phyloP scores from a whole-genome alignment of 2,888 invertebrate species.

The Euproctis similis region DNA sequence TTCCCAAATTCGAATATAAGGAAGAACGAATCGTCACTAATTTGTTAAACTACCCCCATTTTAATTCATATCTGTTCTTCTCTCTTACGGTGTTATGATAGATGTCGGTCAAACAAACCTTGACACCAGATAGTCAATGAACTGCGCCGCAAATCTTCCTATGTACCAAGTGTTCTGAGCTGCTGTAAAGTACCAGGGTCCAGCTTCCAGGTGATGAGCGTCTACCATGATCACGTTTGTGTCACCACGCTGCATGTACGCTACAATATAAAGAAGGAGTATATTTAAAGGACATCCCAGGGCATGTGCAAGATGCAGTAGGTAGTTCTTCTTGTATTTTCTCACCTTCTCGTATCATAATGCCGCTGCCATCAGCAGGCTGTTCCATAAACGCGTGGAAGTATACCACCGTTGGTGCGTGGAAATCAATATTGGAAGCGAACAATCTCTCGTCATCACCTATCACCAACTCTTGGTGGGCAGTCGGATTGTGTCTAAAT shows the following conservation, averaged over 20 bases:
- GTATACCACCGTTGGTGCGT: constrained; percentile 73
- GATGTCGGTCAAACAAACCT: constrained; percentile 34
- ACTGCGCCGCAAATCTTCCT: constrained; percentile 73
- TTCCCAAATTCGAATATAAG: too few species aligned
- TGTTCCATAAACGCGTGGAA: constrained; percentile 80
- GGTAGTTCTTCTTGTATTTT: too few species aligned
- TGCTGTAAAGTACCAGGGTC: constrained; percentile 78
- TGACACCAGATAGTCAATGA: constrained; percentile 77
- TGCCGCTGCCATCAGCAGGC: constrained; percentile 70
- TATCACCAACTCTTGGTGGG: constrained; percentile 57
- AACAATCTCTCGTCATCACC: constrained; percentile 71
- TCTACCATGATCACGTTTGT: constrained; percentile 77
- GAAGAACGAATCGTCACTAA: too few species aligned
- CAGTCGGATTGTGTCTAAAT: constrained; percentile 75
- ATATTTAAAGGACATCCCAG: too few species aligned
- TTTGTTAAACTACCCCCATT: too few species aligned
- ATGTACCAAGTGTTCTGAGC: constrained; percentile 77
- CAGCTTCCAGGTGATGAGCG: constrained; percentile 74
- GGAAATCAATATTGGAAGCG: constrained; percentile 76
- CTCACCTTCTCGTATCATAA: constrained; percentile 71
- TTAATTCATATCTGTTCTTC: too few species aligned
- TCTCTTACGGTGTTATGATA: background rate
- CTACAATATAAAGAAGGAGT: too few species aligned
- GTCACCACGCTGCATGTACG: constrained; percentile 74
- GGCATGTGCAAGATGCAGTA: too few species aligned